Conservation (phyloP, 2,888 invertebrate genomes). For the Homarus gammarus region DNA sequence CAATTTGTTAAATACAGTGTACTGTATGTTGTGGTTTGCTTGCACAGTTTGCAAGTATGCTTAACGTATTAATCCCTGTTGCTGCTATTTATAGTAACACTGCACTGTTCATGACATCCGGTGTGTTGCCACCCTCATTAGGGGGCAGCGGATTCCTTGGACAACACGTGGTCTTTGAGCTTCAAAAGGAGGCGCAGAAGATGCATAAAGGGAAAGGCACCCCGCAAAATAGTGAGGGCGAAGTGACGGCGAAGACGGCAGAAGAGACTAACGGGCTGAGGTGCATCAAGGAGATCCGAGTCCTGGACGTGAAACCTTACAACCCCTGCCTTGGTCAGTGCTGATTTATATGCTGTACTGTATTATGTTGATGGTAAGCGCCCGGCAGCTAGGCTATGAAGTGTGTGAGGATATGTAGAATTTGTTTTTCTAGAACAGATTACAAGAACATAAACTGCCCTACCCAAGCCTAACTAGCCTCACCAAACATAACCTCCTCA, state of each 20-base stretch:
- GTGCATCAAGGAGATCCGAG: slow-evolving; percentile 40
- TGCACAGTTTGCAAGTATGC: too few species aligned
- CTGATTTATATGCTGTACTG: background rate
- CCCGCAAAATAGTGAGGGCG: too few species aligned
- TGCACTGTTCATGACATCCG: background rate
- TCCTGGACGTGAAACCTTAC: slow-evolving; percentile 29
- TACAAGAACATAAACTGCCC: too few species aligned
- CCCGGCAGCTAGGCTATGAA: too few species aligned
- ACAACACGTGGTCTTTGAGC: slow-evolving; percentile 48
- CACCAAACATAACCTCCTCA: too few species aligned
- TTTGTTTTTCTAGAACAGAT: too few species aligned
- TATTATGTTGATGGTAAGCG: too few species aligned
- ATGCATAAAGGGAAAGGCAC: background rate
- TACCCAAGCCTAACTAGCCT: too few species aligned
- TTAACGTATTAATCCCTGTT: background rate
- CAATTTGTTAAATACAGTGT: too few species aligned
- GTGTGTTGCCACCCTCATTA: background rate
- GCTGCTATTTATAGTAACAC: background rate
- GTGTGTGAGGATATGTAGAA: too few species aligned
- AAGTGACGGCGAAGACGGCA: background rate
- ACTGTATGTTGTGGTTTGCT: too few species aligned
- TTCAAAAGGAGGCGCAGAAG: slow-evolving; percentile 15
- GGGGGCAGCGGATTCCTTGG: slow-evolving; percentile 63
- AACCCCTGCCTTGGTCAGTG: slow-evolving; percentile 13
- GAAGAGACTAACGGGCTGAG: background rate